Percentiles rank a stretch among this genome's conserved stretches.
Conservation (phyloP, 2,113 vertebrate species). For the Panurus biarmicus region DNA sequence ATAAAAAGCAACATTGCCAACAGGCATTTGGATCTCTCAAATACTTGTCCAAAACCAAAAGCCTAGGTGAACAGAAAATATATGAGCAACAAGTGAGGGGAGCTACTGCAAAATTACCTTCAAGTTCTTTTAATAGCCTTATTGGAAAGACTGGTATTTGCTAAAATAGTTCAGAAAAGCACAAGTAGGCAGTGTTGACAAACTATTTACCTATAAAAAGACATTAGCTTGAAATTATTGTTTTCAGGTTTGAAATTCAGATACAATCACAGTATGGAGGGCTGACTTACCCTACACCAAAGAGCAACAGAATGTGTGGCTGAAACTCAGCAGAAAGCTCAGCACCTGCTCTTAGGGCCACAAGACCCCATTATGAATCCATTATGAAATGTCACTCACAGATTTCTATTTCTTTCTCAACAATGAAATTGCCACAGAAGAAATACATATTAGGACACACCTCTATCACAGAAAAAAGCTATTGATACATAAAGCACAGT, state of each 20-base stretch:
- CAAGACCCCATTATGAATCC: background rate
- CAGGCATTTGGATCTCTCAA: background rate
- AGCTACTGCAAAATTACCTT: background rate
- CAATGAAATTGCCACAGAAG: background rate
- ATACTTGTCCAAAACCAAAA: background rate
- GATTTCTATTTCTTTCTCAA: background rate
- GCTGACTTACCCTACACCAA: background rate
- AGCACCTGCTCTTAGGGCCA: background rate
- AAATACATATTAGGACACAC: background rate
- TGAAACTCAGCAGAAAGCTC: background rate
- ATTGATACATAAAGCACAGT: background rate
- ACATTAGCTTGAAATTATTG: background rate
- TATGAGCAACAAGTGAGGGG: background rate
- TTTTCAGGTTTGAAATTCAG: background rate
- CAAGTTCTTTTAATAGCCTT: rapidly evolving
- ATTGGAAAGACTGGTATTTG: background rate
- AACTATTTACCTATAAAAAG: background rate
- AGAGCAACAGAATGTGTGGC: background rate
- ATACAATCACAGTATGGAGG: background rate
- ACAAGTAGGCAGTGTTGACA: background rate
- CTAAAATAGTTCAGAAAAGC: background rate
- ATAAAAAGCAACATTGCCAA: background rate
- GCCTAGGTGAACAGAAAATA: background rate
- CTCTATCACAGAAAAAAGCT: background rate
- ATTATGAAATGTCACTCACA: background rate